phyloP scores from a whole-genome alignment of 2,797 vertebrate genomes.

The Cirrhinus mrigala region DNA sequence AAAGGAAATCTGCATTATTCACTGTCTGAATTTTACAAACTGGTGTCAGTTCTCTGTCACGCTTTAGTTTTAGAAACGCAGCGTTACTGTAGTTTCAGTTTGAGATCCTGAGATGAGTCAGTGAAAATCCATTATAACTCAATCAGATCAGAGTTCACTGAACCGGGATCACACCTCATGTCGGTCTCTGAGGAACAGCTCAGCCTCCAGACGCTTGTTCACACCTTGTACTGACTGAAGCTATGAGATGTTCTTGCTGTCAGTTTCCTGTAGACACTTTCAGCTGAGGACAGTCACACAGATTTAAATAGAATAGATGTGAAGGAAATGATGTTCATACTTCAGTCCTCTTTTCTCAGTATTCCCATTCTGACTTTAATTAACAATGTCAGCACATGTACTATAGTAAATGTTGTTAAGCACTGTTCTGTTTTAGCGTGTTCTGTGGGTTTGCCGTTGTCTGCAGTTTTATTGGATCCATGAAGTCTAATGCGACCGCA shows the following conservation, averaged over 20 bases:
- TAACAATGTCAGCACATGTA: neutral
- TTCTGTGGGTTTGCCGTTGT: neutral
- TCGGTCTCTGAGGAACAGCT: neutral
- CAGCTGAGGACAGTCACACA: neutral
- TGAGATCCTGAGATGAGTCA: neutral
- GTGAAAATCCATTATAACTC: neutral
- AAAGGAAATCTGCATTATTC: neutral
- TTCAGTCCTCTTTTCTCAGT: neutral
- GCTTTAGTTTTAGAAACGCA: neutral
- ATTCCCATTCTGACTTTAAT: neutral
- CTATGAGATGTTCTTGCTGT: conserved; percentile 1
- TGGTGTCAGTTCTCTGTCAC: neutral
- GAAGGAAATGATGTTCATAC: neutral
- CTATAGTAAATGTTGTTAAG: neutral
- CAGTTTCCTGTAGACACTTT: neutral
- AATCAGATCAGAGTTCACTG: neutral
- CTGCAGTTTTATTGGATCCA: conserved; percentile 9
- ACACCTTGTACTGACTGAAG: conserved; percentile 4
- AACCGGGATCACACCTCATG: neutral
- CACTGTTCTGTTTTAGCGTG: neutral
- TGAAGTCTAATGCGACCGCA: neutral
- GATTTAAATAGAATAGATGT: neutral
- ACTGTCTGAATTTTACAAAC: neutral
- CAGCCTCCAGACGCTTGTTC: neutral
- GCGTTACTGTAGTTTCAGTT: conserved; percentile 3